Evolutionary conservation across 2,113 vertebrate species (phyloP), one percentile per base, ranked within the genome.

Genomic region (Micromys minutus): DNA sequence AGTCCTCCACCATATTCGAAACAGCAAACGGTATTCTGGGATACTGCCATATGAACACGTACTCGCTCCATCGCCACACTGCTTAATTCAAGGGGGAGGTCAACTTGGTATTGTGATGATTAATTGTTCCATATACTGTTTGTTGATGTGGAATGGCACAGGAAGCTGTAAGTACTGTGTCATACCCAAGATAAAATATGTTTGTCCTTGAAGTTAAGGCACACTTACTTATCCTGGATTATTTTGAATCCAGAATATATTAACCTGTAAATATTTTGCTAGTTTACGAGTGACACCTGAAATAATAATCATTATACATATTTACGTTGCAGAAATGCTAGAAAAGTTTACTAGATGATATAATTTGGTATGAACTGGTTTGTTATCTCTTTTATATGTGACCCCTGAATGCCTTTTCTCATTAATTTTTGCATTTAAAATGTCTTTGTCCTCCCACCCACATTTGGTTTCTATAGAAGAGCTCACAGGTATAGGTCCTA

Each of bases 11-110:
- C 99, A 39, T 99, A 99, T 94, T 98, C 99, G 34, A 99, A 99
- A 97, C 99, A 99, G 22, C 99, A 99, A 57, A 99, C 99, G 67
- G 99, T 99, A 63, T 99, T 99, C 98, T 99, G 99, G 99, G 99
- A 99, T 97, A 99, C 99, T 3, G 99, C 99, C 97, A 99, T 99
- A 97, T 99, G 98, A 99, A 97, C 97, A 95, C 22, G 65, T 0
- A 11, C 76, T 79, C 91, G 96, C 26, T 36, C 34, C 95, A 84
- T 91, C 91, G 93, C 91, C 94, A 77, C 94, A 0, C 69, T 90
- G 91, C 96, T 93, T 74, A 65, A 0, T 94, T 96, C 7, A 92
- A 94, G 76, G n/a, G 76, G n/a, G 90, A 89, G 90, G 87, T 84
- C 36, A 0, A 90, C 93, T 77, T 12, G 6, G 97, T 96, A 96